These are phyloP conservation scores for Orthonyx spaldingii DNA, from an alignment of 2,113 vertebrate species.

Conservation along the genomic window DNA sequence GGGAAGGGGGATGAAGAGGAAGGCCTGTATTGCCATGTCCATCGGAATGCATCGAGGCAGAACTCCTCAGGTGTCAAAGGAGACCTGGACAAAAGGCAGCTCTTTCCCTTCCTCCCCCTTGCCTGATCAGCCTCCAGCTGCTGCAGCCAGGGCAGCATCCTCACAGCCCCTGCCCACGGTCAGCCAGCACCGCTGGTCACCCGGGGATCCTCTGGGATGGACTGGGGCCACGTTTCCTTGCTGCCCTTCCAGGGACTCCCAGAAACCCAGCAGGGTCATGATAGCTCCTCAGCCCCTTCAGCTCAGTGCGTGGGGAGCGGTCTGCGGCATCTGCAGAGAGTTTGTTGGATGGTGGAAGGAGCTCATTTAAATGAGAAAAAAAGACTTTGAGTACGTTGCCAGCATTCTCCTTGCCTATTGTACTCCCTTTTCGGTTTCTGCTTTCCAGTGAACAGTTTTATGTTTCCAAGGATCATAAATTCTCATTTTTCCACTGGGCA, in stretches of 20 bases:
- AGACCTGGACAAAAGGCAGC: background rate
- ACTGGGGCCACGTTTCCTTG: background rate
- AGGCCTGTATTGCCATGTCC: background rate
- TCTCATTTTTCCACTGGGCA: constrained; percentile 40
- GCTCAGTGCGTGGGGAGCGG: rapidly evolving
- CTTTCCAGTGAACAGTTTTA: constrained; percentile 41
- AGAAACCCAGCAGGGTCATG: background rate
- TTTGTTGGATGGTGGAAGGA: background rate
- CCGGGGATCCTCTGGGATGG: background rate
- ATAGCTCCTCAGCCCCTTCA: background rate
- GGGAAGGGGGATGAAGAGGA: background rate
- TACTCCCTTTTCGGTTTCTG: background rate
- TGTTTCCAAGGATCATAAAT: constrained; percentile 64
- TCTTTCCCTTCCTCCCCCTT: background rate
- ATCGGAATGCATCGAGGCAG: background rate
- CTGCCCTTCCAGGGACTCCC: background rate
- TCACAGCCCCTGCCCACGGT: background rate
- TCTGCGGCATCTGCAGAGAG: background rate
- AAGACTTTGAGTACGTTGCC: background rate
- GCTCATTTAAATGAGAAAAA: constrained; percentile 48
- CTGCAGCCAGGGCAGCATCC: background rate
- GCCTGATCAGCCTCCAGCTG: background rate
- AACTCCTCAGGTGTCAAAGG: background rate
- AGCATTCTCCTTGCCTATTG: constrained; percentile 46
- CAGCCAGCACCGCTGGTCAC: background rate